Evolutionary conservation across 2,888 invertebrate genomes (phyloP).

Genomic region (Brachynemurus nebulosus): DNA sequence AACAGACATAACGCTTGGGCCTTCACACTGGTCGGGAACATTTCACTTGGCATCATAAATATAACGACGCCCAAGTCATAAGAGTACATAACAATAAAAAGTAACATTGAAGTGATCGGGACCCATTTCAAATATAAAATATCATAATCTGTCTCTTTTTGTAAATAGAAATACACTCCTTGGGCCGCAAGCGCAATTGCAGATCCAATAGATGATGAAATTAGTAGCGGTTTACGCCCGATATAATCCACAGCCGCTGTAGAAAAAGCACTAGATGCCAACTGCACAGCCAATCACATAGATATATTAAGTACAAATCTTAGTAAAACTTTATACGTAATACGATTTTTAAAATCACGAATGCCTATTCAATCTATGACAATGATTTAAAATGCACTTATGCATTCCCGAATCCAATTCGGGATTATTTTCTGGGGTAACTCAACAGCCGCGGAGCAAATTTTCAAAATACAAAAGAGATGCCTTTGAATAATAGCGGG

Average conservation of each 20-base stretch:
- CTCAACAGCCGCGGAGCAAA: too few relatives aligned
- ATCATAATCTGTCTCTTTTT: conserved; percentile 20
- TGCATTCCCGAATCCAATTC: too few relatives aligned
- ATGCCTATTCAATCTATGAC: too few relatives aligned
- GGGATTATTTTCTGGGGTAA: too few relatives aligned
- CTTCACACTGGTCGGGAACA: conserved; percentile 31
- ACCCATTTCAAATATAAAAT: conserved; percentile 22
- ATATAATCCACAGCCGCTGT: conserved; percentile 26
- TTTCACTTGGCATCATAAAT: conserved; percentile 31
- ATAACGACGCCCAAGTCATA: conserved; percentile 29
- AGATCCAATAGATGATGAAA: conserved; percentile 25
- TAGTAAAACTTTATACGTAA: too few relatives aligned
- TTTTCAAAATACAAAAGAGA: too few relatives aligned
- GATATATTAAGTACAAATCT: too few relatives aligned
- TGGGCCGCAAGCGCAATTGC: conserved; percentile 23
- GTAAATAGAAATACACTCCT: conserved; percentile 23
- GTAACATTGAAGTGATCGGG: conserved; percentile 7
- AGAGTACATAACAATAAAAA: conserved; percentile 7
- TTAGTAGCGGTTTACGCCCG: conserved; percentile 27
- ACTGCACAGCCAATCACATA: too few relatives aligned
- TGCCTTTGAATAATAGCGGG: too few relatives aligned
- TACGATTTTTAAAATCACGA: too few relatives aligned
- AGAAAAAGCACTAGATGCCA: conserved; percentile 18
- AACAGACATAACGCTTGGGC: conserved; percentile 29
- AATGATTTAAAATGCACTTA: too few relatives aligned